Conservation (phyloP, 1,140 invertebrate species). For the Zaprionus nigranus region DNA sequence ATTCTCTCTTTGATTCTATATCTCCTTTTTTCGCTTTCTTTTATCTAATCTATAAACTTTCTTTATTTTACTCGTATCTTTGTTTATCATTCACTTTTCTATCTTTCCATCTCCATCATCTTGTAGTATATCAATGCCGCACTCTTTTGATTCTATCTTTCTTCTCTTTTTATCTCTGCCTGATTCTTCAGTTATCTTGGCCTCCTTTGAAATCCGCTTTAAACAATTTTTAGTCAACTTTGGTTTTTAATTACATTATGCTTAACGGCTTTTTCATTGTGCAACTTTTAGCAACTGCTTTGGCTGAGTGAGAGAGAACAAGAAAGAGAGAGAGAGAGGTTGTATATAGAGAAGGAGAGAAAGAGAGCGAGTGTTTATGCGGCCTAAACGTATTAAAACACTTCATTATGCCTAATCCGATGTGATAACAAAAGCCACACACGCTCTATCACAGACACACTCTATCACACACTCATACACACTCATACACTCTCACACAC, state of each 20-base stretch:
- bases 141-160: too few species aligned
- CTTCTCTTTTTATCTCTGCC: neutral
- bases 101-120: too few species aligned
- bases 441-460: slow-evolving; percentile 44
- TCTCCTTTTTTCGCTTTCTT: too few species aligned
- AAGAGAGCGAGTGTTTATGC: slow-evolving; percentile 50
- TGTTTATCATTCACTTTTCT: too few species aligned
- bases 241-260: slow-evolving; percentile 68
- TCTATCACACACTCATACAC: neutral
- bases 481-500: neutral
- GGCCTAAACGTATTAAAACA: slow-evolving; percentile 81
- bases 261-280: slow-evolving; percentile 42
- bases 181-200: neutral
- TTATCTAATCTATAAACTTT: too few species aligned
- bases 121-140: too few species aligned
- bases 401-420: slow-evolving; percentile 79
- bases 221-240: slow-evolving; percentile 21
- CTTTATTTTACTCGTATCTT: too few species aligned
- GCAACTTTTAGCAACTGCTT: slow-evolving; percentile 31
- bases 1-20: too few species aligned
- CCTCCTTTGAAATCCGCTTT: neutral
- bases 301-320: slow-evolving; percentile 1
- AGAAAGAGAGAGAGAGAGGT: neutral
- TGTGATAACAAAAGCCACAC: slow-evolving; percentile 80
- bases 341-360: neutral